phyloP scores from a whole-genome alignment of 1,140 invertebrate genomes.

The Drosophila seguyi region DNA sequence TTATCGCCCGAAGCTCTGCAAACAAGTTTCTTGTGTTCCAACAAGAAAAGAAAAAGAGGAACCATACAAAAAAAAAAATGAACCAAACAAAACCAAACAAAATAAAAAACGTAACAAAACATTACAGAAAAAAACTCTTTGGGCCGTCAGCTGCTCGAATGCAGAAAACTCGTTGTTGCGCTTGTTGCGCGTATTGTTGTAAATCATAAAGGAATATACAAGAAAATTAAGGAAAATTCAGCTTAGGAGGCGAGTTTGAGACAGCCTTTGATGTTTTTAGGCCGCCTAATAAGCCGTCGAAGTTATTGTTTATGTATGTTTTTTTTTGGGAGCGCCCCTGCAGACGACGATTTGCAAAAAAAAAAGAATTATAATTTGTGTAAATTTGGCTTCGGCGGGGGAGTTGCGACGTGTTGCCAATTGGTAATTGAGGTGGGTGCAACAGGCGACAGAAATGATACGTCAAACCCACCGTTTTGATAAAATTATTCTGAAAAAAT shows the following conservation, averaged over 20 bases:
- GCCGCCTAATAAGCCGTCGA: constrained; percentile 48
- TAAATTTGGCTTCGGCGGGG: constrained; percentile 25
- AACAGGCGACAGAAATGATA: constrained; percentile 30
- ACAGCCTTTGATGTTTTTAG: constrained; percentile 59
- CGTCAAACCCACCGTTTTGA: not conserved
- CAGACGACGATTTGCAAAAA: constrained; percentile 18
- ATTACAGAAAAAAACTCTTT: constrained; percentile 39
- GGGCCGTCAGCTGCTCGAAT: constrained; percentile 68
- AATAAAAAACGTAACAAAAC: constrained; percentile 28
- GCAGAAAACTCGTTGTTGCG: constrained; percentile 71
- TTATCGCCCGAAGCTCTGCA: constrained; percentile 64
- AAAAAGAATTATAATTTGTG: constrained; percentile 17
- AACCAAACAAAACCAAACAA: constrained; percentile 28
- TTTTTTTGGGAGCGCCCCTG: constrained; percentile 13
- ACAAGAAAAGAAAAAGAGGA: constrained; percentile 15
- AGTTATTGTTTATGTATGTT: constrained; percentile 32
- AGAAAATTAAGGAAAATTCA: constrained; percentile 30
- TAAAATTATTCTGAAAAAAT: not conserved
- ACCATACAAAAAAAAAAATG: constrained; percentile 25
- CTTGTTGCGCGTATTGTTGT: constrained; percentile 72
- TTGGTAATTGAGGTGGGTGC: constrained; percentile 42
- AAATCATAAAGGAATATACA: constrained; percentile 53
- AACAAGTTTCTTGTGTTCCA: constrained; percentile 78
- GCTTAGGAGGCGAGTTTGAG: constrained; percentile 22
- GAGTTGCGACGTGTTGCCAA: constrained; percentile 18